Percentiles rank a stretch among this genome's conserved stretches.
These are phyloP conservation scores for Paracanthobrama guichenoti DNA, from an alignment of 2,113 vertebrate species.

Conservation along the genomic window DNA sequence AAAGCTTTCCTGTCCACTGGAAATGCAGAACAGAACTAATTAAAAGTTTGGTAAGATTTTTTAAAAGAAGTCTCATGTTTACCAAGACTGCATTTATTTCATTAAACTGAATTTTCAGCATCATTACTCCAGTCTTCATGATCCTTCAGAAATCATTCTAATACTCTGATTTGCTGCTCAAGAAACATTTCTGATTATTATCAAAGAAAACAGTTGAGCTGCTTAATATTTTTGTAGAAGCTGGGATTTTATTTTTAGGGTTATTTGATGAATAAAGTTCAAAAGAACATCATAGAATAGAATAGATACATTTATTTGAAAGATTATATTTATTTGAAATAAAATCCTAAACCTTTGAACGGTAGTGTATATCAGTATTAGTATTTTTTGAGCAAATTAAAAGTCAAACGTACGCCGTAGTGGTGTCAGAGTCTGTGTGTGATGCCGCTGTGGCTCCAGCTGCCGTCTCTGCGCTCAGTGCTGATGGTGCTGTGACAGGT, in stretches of 20 bases:
- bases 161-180: too few species aligned
- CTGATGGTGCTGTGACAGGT: background rate
- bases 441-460: background rate
- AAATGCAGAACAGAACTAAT: background rate
- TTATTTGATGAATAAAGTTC: background rate
- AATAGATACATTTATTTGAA: too few species aligned
- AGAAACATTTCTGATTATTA: too few species aligned
- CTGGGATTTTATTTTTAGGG: background rate
- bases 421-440: background rate
- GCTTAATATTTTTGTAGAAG: background rate
- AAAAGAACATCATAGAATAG: too few species aligned
- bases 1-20: conserved; percentile 76
- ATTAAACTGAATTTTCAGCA: background rate
- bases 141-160: background rate
- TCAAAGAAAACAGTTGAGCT: background rate
- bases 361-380: background rate
- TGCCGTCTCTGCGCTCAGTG: conserved; percentile 5
- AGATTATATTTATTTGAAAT: too few species aligned
- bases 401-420: conserved; percentile 10
- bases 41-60: background rate
- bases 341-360: background rate
- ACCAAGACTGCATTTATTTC: background rate
- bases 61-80: background rate
- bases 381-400: background rate
- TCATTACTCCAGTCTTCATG: background rate